Percentiles rank a stretch among this genome's conserved stretches.
These are phyloP conservation scores for Pycnomerus fuliginosus DNA, from an alignment of 2,888 invertebrate genomes.

Conservation along the genomic window DNA sequence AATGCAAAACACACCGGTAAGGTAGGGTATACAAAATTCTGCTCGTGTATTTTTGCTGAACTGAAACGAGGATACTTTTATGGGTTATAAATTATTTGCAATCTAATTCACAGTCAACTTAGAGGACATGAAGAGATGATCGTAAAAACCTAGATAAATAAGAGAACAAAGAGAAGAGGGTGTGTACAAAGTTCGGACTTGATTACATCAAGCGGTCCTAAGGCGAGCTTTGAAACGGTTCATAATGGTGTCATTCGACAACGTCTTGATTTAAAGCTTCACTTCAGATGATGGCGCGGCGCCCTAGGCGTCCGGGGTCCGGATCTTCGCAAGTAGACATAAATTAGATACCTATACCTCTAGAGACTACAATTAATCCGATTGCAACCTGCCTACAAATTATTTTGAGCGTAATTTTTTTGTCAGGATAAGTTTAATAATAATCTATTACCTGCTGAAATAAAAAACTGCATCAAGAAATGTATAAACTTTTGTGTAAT, in stretches of 20 bases:
- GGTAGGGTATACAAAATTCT: too few relatives aligned
- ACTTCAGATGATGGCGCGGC: not conserved
- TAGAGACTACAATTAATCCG: too few relatives aligned
- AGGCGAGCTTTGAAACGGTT: slow-evolving; percentile 39
- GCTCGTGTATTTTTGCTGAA: slow-evolving; percentile 18
- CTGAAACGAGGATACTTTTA: slow-evolving; percentile 26
- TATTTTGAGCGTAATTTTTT: too few relatives aligned
- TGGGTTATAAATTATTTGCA: slow-evolving; percentile 34
- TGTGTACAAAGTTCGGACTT: slow-evolving; percentile 42
- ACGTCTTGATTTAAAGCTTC: slow-evolving; percentile 40
- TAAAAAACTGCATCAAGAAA: too few relatives aligned
- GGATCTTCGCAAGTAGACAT: too few relatives aligned
- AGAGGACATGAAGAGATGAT: slow-evolving; percentile 35
- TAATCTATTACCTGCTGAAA: too few relatives aligned
- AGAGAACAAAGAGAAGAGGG: slow-evolving; percentile 39
- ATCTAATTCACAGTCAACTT: slow-evolving; percentile 40
- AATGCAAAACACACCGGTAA: too few relatives aligned
- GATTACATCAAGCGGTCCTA: slow-evolving; percentile 43
- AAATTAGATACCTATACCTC: too few relatives aligned
- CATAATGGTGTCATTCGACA: slow-evolving; percentile 46
- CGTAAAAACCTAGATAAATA: slow-evolving; percentile 37
- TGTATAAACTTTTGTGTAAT: too few relatives aligned
- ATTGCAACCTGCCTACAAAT: too few relatives aligned
- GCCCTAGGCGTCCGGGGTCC: not conserved
- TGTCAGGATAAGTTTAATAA: too few relatives aligned